These are phyloP conservation scores for Drosophila anceps DNA, from an alignment of 2,888 invertebrate genomes.

Conservation along the genomic window DNA sequence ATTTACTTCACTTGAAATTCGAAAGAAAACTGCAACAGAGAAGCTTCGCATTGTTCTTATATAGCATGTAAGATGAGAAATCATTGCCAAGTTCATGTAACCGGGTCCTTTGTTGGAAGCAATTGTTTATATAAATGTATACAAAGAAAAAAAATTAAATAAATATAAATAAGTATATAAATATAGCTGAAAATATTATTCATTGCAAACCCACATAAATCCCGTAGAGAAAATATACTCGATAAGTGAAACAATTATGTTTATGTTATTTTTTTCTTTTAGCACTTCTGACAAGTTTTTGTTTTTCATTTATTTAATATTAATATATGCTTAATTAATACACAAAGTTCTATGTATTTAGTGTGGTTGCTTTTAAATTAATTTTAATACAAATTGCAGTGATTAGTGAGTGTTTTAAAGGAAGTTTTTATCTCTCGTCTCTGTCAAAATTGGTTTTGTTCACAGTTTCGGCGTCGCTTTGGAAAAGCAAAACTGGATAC, in stretches of 20 bases:
- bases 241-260: slow-evolving; percentile 16
- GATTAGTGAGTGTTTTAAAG: slow-evolving; percentile 37
- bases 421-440: slow-evolving; percentile 39
- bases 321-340: slow-evolving; percentile 47
- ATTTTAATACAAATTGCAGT: slow-evolving; percentile 45
- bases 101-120: not conserved
- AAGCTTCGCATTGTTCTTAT: not conserved
- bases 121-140: not conserved
- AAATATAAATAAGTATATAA: not conserved
- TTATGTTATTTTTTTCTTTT: slow-evolving; percentile 42
- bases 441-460: slow-evolving; percentile 6
- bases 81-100: not conserved
- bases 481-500: slow-evolving; percentile 23
- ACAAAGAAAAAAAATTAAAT: not conserved
- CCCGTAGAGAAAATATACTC: not conserved
- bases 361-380: slow-evolving; percentile 37
- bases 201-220: not conserved
- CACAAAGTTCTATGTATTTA: slow-evolving; percentile 48
- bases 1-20: slow-evolving; percentile 5
- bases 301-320: slow-evolving; percentile 35
- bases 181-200: not conserved
- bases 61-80: not conserved
- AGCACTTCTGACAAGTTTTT: slow-evolving; percentile 70
- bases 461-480: slow-evolving; percentile 8
- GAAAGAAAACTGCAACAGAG: not conserved